These are phyloP conservation scores for Chitala chitala DNA, from an alignment of 2,113 vertebrate genomes.

Conservation along the genomic window DNA sequence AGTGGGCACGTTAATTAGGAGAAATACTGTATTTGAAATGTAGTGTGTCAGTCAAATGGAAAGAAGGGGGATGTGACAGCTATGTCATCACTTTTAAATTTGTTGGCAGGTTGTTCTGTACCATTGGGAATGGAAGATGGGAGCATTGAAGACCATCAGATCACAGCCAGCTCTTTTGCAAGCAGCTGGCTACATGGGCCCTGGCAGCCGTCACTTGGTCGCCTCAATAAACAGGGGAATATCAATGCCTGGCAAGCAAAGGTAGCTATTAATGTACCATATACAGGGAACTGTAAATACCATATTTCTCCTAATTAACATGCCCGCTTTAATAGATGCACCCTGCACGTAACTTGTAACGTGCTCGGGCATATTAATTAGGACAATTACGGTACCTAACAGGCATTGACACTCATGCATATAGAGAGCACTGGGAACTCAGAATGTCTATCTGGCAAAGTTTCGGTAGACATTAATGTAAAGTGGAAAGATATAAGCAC, in stretches of 20 bases:
- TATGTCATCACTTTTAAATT: not conserved
- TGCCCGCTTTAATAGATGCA: too few relatives aligned
- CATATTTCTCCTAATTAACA: too few relatives aligned
- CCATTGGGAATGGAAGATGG: slow-evolving; percentile 77
- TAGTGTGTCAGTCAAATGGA: not conserved
- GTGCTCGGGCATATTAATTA: too few relatives aligned
- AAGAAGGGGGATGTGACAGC: not conserved
- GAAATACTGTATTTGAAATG: not conserved
- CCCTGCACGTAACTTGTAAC: too few relatives aligned
- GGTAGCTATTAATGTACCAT: slow-evolving; percentile 53
- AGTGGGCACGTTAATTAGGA: not conserved
- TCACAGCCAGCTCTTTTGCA: slow-evolving; percentile 72
- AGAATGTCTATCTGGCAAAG: too few relatives aligned
- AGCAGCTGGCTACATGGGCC: slow-evolving; percentile 59
- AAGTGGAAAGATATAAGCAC: too few relatives aligned
- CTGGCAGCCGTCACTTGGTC: slow-evolving; percentile 71
- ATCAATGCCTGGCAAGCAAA: slow-evolving; percentile 79
- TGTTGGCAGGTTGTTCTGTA: slow-evolving; percentile 70
- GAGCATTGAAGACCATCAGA: slow-evolving; percentile 57
- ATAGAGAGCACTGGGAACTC: too few relatives aligned
- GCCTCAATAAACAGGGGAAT: slow-evolving; percentile 67
- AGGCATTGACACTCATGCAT: too few relatives aligned
- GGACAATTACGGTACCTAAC: too few relatives aligned
- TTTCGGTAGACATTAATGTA: too few relatives aligned
- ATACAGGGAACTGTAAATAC: not conserved